These are phyloP conservation scores for Congeria kusceri DNA, from an alignment of 2,888 invertebrate genomes.

Conservation along the genomic window DNA sequence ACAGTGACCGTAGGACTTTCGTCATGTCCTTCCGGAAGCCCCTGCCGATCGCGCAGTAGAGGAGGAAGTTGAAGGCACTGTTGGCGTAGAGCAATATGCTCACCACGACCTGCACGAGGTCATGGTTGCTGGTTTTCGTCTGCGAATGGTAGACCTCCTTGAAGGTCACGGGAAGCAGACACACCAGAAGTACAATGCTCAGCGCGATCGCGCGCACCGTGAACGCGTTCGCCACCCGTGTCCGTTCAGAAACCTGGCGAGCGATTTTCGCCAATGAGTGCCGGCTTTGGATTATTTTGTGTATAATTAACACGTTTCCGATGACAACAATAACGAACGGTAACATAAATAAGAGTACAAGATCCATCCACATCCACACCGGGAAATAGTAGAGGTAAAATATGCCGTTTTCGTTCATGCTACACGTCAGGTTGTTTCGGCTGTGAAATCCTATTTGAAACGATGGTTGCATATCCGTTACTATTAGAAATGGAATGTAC, in stretches of 20 bases:
- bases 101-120: constrained; percentile 28
- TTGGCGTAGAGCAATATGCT: constrained; percentile 51
- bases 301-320: constrained; percentile 45
- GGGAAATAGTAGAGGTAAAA: constrained; percentile 35
- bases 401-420: constrained; percentile 3
- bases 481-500: constrained; percentile 46
- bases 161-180: constrained; percentile 39
- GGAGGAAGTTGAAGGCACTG: constrained; percentile 50
- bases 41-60: constrained; percentile 54
- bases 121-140: not conserved
- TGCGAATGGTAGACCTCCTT: constrained; percentile 30
- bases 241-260: constrained; percentile 23
- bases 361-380: constrained; percentile 51
- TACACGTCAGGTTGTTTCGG: not conserved
- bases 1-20: constrained; percentile 32
- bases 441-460: no score
- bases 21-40: constrained; percentile 52
- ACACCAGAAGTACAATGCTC: constrained; percentile 49
- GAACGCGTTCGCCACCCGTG: constrained; percentile 48
- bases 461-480: not conserved
- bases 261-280: constrained; percentile 24
- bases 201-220: constrained; percentile 53
- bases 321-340: constrained; percentile 46
- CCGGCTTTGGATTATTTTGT: constrained; percentile 44
- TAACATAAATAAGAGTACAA: constrained; percentile 38